Evolutionary conservation across 2,113 vertebrate genomes (phyloP).

Genomic region (Percopsis transmontana): DNA sequence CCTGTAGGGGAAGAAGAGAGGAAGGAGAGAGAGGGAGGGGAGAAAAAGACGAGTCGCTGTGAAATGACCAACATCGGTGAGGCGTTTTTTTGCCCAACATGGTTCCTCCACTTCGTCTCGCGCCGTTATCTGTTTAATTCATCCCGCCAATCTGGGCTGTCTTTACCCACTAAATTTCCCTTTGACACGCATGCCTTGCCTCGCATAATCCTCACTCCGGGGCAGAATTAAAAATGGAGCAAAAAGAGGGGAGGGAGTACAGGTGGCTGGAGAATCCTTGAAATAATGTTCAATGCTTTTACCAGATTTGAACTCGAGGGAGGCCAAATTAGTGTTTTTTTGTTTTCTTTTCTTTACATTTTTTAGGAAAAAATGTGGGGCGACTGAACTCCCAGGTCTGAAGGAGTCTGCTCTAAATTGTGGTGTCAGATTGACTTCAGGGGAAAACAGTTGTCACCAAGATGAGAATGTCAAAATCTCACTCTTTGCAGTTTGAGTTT

Average conservation of each 20-base stretch:
- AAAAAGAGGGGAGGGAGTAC: slow-evolving; percentile 68
- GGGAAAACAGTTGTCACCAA: slow-evolving; percentile 51
- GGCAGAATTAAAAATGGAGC: slow-evolving; percentile 81
- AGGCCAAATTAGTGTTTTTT: slow-evolving; percentile 26
- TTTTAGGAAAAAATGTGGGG: slow-evolving; percentile 62
- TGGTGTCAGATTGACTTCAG: slow-evolving; percentile 67
- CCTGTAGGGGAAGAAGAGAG: slow-evolving; percentile 67
- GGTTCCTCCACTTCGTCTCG: slow-evolving; percentile 73
- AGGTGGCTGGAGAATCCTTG: slow-evolving; percentile 80
- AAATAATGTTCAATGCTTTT: slow-evolving; percentile 81
- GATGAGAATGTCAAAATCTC: slow-evolving; percentile 74
- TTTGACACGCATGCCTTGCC: slow-evolving; percentile 86
- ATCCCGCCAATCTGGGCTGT: slow-evolving; percentile 84
- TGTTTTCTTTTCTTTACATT: slow-evolving; percentile 50
- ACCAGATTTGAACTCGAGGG: slow-evolving; percentile 67
- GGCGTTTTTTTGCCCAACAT: slow-evolving; percentile 78
- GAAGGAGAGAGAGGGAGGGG: slow-evolving; percentile 17
- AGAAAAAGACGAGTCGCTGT: slow-evolving; percentile 43
- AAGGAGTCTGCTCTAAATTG: slow-evolving; percentile 64
- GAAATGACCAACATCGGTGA: slow-evolving; percentile 82
- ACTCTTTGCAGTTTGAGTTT: slow-evolving; percentile 62
- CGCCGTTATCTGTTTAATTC: slow-evolving; percentile 84
- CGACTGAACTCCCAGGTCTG: slow-evolving; percentile 55
- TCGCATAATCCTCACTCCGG: slow-evolving; percentile 82
- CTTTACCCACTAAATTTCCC: slow-evolving; percentile 85